phyloP scores from a whole-genome alignment of 64 coral and sea anemone species.

The Montipora sp. region DNA sequence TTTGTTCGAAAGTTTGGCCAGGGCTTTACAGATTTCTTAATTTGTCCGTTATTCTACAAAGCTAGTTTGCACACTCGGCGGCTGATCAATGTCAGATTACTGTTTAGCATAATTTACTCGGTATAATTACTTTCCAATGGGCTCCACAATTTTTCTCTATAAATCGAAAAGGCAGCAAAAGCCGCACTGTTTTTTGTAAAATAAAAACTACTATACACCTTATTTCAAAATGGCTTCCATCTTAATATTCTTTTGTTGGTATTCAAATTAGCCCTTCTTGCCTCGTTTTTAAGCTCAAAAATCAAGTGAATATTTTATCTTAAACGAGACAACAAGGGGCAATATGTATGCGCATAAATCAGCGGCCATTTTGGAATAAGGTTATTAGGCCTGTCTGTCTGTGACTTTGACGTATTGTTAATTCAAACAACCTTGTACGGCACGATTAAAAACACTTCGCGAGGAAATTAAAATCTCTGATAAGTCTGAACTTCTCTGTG shows the following conservation, averaged over 20 bases:
- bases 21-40: too few relatives aligned
- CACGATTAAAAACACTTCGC: not conserved
- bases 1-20: too few relatives aligned
- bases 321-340: too few relatives aligned
- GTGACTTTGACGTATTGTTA: not conserved
- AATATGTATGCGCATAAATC: too few relatives aligned
- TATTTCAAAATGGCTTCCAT: too few relatives aligned
- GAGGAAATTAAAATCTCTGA: not conserved
- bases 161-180: not conserved
- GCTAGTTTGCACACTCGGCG: not conserved
- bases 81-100: not conserved
- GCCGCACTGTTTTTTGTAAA: not conserved
- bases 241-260: too few relatives aligned
- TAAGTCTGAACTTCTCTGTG: not conserved
- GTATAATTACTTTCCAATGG: not conserved
- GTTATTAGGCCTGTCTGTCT: not conserved
- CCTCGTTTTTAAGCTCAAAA: too few relatives aligned
- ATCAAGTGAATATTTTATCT: too few relatives aligned
- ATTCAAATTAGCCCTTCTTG: too few relatives aligned
- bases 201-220: not conserved
- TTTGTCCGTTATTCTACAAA: not conserved
- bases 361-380: too few relatives aligned
- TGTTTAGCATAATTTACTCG: not conserved
- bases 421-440: too few relatives aligned
- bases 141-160: slow-evolving; percentile 7